These are phyloP conservation scores for Semaprochilodus insignis DNA, from an alignment of 2,797 vertebrate species.

Conservation along the genomic window DNA sequence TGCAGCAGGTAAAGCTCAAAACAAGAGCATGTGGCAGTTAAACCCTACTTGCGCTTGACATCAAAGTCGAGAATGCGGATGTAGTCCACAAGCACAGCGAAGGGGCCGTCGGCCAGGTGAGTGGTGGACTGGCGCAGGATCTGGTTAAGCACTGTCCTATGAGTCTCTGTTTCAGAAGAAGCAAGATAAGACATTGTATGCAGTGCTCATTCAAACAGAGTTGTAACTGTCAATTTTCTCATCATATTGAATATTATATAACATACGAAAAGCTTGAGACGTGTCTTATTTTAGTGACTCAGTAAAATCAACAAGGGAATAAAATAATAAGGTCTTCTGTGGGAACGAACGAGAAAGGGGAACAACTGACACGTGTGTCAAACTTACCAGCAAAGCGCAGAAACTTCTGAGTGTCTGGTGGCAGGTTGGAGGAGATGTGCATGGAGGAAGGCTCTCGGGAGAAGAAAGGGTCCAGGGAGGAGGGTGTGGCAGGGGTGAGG, in stretches of 20 bases:
- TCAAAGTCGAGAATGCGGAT: conserved; percentile 96
- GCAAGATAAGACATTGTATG: neutral
- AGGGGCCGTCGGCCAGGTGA: conserved; percentile 93
- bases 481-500: conserved; percentile 92
- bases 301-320: no score
- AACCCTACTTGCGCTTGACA: conserved; percentile 92
- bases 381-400: conserved; percentile 91
- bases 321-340: no score
- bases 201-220: neutral
- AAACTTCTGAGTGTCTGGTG: conserved; percentile 96
- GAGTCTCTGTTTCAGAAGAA: conserved; percentile 81
- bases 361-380: neutral
- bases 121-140: conserved; percentile 95
- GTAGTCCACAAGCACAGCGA: conserved; percentile 95
- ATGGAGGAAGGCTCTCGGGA: conserved; percentile 94
- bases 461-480: conserved; percentile 94
- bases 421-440: conserved; percentile 96
- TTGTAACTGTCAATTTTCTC: no score
- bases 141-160: conserved; percentile 95
- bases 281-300: no score
- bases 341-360: no score
- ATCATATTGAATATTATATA: no score
- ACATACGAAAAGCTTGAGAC: neutral
- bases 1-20: neutral
- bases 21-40: neutral